phyloP scores from a whole-genome alignment of 2,888 invertebrate genomes.

The Diarsia rubi region DNA sequence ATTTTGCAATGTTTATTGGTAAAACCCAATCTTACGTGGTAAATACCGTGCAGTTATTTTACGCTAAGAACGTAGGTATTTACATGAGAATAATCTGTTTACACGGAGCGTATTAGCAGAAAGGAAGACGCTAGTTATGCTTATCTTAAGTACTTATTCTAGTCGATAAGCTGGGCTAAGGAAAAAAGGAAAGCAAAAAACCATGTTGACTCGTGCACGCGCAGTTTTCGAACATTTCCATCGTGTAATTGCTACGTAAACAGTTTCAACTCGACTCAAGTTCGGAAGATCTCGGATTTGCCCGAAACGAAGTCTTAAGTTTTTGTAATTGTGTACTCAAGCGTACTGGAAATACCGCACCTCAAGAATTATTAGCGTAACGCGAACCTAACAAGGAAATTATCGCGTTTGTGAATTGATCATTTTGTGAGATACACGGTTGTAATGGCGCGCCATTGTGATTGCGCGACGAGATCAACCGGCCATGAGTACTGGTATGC shows the following conservation, averaged over 20 bases:
- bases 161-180: constrained; percentile 23
- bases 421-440: constrained; percentile 54
- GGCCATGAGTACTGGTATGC: constrained; percentile 73
- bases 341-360: constrained; percentile 48
- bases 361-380: constrained; percentile 14
- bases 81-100: constrained; percentile 23
- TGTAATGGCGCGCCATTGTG: constrained; percentile 53
- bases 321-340: constrained; percentile 21
- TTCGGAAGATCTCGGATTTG: constrained; percentile 7
- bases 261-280: constrained; percentile 10
- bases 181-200: constrained; percentile 30
- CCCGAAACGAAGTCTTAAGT: constrained; percentile 1
- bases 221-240: constrained; percentile 30
- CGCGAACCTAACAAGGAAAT: constrained; percentile 55
- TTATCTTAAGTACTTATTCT: constrained; percentile 43
- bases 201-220: constrained; percentile 12
- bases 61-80: constrained; percentile 18
- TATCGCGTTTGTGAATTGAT: constrained; percentile 58
- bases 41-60: constrained; percentile 13
- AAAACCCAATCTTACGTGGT: constrained; percentile 23
- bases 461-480: constrained; percentile 70
- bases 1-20: constrained; percentile 17
- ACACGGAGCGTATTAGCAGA: constrained; percentile 19
- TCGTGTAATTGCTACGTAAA: constrained; percentile 16
- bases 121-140: constrained; percentile 27